Conservation (phyloP, 2,113 vertebrate genomes). For the Monarcha castaneiventris region DNA sequence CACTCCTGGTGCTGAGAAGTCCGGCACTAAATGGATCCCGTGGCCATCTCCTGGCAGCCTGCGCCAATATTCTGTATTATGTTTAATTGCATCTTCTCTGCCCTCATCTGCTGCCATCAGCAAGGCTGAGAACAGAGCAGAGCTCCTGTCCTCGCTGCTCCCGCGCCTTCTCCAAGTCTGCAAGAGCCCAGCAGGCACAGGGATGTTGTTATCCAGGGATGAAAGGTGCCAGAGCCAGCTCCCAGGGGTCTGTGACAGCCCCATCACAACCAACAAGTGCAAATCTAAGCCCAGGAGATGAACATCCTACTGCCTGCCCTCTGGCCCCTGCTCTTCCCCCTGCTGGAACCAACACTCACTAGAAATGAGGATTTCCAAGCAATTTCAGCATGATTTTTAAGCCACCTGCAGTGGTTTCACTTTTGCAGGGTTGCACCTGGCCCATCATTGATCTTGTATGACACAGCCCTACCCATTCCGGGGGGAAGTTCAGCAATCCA, state of each 20-base stretch:
- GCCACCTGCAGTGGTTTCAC: not conserved
- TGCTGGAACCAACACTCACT: not conserved
- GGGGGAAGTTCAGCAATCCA: not conserved
- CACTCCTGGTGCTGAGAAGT: not conserved
- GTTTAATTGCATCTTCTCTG: not conserved
- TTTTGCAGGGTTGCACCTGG: not conserved
- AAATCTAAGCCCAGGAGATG: not conserved
- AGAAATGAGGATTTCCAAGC: not conserved
- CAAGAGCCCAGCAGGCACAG: not conserved
- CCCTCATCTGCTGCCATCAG: not conserved
- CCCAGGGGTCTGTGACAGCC: not conserved
- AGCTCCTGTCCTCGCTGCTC: not conserved
- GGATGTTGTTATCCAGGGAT: rapidly evolving
- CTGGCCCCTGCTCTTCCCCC: not conserved
- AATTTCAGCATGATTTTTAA: not conserved
- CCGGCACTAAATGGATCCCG: not conserved
- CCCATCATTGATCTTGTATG: not conserved
- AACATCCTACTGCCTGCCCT: not conserved
- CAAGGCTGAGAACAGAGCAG: not conserved
- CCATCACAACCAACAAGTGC: not conserved
- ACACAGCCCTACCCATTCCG: not conserved
- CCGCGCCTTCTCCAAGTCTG: not conserved
- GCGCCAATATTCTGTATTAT: not conserved
- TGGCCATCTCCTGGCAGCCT: not conserved
- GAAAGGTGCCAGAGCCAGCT: not conserved